phyloP scores from a whole-genome alignment of 2,888 invertebrate genomes.

The Antheraea assamensis region DNA sequence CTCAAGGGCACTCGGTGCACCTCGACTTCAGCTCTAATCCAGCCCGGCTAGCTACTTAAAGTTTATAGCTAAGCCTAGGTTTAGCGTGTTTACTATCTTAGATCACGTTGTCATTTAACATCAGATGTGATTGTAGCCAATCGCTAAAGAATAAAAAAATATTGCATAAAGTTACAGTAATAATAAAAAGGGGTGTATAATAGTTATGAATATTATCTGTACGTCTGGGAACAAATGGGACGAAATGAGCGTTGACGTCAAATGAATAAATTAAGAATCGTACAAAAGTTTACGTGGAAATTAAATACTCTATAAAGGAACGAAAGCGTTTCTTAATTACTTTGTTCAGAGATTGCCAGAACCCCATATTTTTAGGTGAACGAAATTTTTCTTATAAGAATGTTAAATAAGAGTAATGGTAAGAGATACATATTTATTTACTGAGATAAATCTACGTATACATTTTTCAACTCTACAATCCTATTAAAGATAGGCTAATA shows the following conservation, averaged over 20 bases:
- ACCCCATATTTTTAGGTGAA: not conserved
- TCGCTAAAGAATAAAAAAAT: not conserved
- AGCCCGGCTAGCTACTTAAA: too few species aligned
- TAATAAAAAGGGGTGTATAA: not conserved
- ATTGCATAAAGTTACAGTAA: not conserved
- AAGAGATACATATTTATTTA: not conserved
- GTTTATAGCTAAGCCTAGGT: too few species aligned
- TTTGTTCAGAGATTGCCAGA: not conserved
- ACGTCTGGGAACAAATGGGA: not conserved
- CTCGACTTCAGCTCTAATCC: too few species aligned
- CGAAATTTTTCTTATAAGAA: not conserved
- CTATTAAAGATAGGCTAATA: too few species aligned
- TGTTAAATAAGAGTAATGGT: not conserved
- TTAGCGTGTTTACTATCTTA: too few species aligned
- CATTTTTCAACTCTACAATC: too few species aligned
- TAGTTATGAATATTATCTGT: not conserved
- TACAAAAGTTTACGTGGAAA: not conserved
- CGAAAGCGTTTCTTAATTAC: constrained; percentile 7
- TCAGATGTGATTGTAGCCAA: too few species aligned
- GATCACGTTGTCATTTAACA: too few species aligned
- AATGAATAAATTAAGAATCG: constrained; percentile 9
- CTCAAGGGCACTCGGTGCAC: too few species aligned
- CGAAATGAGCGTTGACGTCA: not conserved
- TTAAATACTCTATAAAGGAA: not conserved
- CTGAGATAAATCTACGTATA: not conserved